Base-by-base conservation (phyloP, 1,140 invertebrate genomes). In the Frieseomelitta varia region DNA sequence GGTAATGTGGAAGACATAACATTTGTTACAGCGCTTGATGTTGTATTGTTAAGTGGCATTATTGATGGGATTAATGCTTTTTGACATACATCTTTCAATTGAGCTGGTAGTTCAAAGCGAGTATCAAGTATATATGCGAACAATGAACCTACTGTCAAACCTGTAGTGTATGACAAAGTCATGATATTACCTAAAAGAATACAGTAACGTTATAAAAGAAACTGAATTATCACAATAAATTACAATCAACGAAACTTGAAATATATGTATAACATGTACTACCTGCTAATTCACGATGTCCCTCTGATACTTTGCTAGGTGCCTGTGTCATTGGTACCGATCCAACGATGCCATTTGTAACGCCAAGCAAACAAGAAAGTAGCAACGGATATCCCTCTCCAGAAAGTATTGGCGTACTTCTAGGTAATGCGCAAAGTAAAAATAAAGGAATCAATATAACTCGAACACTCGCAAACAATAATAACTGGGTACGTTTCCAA, bases 261-360 rank as follows among this genome's bases (percentile, higher is more conserved):
- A 34, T 91, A 75, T 24, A 39, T 14, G 3, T 34, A 15, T 24
- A 34, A 2, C 30, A 58, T 19, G 2, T n/a, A 30, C 2, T 63
- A 97, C 97, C 97, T 84, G 97, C 97, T 1, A 98, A 95, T 94
- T 98, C 97, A 76, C 97, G 95, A 82, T 97, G 95, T n/a, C 97
- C 96, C 79, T 97, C 97, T 2, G 96, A 95, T 4, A 99, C 98
- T 92, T 97, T 97, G 56, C 96, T 96, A 12, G 98, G 97, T 1
- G 98, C 98, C 84, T 98, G 96, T 75, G 99, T 98, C 97, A 99
- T 99, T 1, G 98, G 98, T 17, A 98, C 96, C 85, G 97, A 98
- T 2, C 98, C 98, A 79, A 98, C 96, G 27, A 98, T 95, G 1
- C 98, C 98, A 91, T 99, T 99, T 74, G 97, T 97, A 1, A 98